Base-by-base conservation (phyloP, 2,797 vertebrate species). In the Ctenochaetus hawaiiensis region DNA sequence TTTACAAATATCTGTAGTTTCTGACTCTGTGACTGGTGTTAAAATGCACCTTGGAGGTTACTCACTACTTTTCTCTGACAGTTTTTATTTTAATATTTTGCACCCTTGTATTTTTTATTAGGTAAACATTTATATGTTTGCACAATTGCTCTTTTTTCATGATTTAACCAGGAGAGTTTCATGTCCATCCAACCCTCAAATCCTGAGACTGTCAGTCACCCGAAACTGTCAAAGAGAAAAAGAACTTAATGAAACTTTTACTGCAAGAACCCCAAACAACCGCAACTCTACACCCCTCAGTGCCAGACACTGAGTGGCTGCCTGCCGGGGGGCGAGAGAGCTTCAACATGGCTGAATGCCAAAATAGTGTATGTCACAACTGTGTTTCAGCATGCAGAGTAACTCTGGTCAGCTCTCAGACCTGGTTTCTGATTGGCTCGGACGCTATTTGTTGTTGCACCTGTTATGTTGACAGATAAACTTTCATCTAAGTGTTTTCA, bases 381-480 rank as follows among this genome's bases (percentile, higher is more conserved):
- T 49, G 18, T 57, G 62, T 77, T 54, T 70, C 22, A 59, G 23
- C 3, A 11, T 52, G 14, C 30, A 44, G 57, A 56, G 39, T 4
- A 48, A 37, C 26, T 22, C 20, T 26, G 44, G 45, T 54, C 18
- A 20, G n/a, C 47, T 39, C 53, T 30, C 58, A 8, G 41, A 30
- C 0, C 34, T 34, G 54, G 2, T 51, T 56, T 53, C 34, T 56
- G 8, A 39, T 48, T 49, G 22, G 6, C 20, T 7, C 0, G 53
- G 39, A 39, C 37, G 7, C 10, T 8, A 14, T 51, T 26, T 59
- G 26, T 59, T 51, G 13, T 0, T 59, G 66, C 82, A 83, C 67
- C 68, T 82, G 87, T 80, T 82, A 43, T 62, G 67, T n/a, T n/a
- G 54, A 41, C 72, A 75, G 74, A 78, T 82, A 23, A 0, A 66